Percentiles rank a stretch among this genome's conserved stretches.
phyloP scores from a whole-genome alignment of 2,797 vertebrate genomes.

The Macropus fuliginosus region DNA sequence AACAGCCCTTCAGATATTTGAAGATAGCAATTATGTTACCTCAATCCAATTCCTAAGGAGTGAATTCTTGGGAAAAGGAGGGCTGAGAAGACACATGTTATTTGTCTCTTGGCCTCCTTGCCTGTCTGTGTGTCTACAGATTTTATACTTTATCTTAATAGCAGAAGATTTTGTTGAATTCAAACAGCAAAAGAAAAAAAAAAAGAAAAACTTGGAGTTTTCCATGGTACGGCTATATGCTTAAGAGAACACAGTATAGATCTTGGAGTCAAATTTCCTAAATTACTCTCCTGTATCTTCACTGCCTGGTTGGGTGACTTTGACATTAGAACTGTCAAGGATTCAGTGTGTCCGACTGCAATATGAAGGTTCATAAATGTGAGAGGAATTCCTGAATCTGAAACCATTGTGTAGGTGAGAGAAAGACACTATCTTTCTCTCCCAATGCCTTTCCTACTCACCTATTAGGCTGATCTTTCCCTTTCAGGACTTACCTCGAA shows the following conservation, averaged over 20 bases:
- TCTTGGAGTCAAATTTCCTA: not conserved
- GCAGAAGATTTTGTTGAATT: not conserved
- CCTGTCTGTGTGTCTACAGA: not conserved
- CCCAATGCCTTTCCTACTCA: not conserved
- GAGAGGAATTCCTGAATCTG: not conserved
- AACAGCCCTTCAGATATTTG: not conserved
- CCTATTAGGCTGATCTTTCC: not conserved
- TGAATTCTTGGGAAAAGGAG: not conserved
- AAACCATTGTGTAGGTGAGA: not conserved
- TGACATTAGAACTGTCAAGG: not conserved
- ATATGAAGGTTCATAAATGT: not conserved
- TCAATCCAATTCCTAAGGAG: not conserved
- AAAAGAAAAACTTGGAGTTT: not conserved
- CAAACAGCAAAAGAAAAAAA: not conserved
- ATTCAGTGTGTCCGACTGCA: not conserved
- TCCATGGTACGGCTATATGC: not conserved
- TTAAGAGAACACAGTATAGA: not conserved
- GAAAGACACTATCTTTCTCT: not conserved
- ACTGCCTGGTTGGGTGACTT: not conserved
- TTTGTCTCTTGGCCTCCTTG: too few species aligned
- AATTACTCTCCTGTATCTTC: not conserved
- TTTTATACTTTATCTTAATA: not conserved
- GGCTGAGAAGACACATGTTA: not conserved
- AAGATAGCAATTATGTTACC: not conserved
- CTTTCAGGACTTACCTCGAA: not conserved